Evolutionary conservation across 2,113 vertebrate species (phyloP).

Genomic region (Oryctolagus cuniculus): mOryCun1.1 NC_091433.1:34782501-34783000

Average conservation of each 20-base stretch:
- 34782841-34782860: background rate
- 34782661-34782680: background rate
- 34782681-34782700: background rate
- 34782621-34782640: background rate
- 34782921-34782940: background rate
- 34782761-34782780: background rate
- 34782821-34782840: background rate
- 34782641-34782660: background rate
- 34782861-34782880: background rate
- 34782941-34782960: background rate
- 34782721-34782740: background rate
- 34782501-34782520: background rate
- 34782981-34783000: background rate
- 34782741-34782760: background rate
- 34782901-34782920: background rate
- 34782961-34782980: background rate
- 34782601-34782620: background rate
- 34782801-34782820: background rate
- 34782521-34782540: constrained; percentile 10
- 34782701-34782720: background rate
- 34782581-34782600: background rate
- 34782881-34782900: constrained; percentile 21
- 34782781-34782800: constrained; percentile 15
- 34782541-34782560: background rate
- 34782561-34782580: constrained; percentile 42